Evolutionary conservation across 2,113 vertebrate genomes (phyloP), one percentile per base, ranked within the genome.

Genomic region (Solea solea): DNA sequence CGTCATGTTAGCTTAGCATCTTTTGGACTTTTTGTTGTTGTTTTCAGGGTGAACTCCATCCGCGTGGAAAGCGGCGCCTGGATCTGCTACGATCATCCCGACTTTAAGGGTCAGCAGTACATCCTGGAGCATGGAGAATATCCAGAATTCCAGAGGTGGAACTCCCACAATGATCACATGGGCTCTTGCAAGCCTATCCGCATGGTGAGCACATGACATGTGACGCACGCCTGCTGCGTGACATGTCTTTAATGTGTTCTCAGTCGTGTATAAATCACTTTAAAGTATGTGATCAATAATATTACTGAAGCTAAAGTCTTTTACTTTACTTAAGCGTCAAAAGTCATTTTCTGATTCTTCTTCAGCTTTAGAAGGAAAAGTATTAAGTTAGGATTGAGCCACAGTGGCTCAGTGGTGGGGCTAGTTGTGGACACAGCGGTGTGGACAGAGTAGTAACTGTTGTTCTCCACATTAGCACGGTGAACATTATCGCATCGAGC

Each of bases 101-200:
- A 96, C 88, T 97, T 96, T 72, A 94, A 90, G 80, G 96, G 96
- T 44, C 96, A 96, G 90, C 96, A 97, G 88, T 97, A 95, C 61
- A 84, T 96, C 89, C 92, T 98, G 91, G 96, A 98, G 80, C 96
- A 90, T 0, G 95, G 96, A 0, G 94, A 97, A 63, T 96, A 97
- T 74, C 96, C 96, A 0, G 90, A 96, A 9, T 97, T 96, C 86
- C 93, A 93, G 82, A 93, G 90, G 80, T 98, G 97, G 96, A 97
- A 96, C 0, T 91, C 95, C 39, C 95, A 94, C 94, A 95, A 94
- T 0, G 96, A 97, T 86, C 96, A 95, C 91, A 94, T 96, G 95
- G 96, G 95, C 61, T 98, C 96, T 92, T 97, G 96, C 81, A 95
- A 90, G 75, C 95, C 97, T 7, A 53, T 96, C 0, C 93, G 94